These are phyloP conservation scores for Catonia carolina DNA, from an alignment of 2,888 invertebrate species.

Conservation along the genomic window DNA sequence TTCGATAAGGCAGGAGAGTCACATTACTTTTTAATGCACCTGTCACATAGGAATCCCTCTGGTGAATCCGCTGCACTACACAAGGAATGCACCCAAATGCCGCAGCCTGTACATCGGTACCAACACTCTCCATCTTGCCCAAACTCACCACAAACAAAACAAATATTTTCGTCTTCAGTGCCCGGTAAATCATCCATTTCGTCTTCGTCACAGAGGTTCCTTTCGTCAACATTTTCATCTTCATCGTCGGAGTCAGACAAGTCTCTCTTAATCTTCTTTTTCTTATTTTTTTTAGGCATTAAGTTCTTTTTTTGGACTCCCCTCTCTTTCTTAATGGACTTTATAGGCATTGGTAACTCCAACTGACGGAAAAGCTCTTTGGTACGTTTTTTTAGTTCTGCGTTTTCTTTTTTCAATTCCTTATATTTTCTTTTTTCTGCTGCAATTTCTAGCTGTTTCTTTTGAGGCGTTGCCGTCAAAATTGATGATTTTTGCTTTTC, in stretches of 20 bases:
- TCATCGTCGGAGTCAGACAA: background rate
- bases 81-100: slow-evolving; percentile 6
- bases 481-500: too few species aligned
- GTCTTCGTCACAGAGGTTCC: background rate
- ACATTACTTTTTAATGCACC: background rate
- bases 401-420: too few species aligned
- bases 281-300: too few species aligned
- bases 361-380: too few species aligned
- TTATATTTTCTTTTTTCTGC: too few species aligned
- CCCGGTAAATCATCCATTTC: slow-evolving; percentile 16
- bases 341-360: too few species aligned
- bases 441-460: too few species aligned
- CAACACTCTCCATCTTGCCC: slow-evolving; percentile 12
- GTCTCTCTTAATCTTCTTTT: too few species aligned
- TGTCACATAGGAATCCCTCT: background rate
- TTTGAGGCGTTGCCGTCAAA: too few species aligned
- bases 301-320: too few species aligned
- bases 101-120: slow-evolving; percentile 10
- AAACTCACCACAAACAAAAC: slow-evolving; percentile 11
- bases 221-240: background rate
- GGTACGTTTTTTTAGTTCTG: too few species aligned
- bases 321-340: too few species aligned
- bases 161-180: background rate
- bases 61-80: slow-evolving; percentile 7
- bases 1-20: background rate